Percentiles rank a stretch among this genome's conserved stretches.
Evolutionary conservation across 2,797 vertebrate species (phyloP).

Genomic region (Astyanax mexicanus): DNA sequence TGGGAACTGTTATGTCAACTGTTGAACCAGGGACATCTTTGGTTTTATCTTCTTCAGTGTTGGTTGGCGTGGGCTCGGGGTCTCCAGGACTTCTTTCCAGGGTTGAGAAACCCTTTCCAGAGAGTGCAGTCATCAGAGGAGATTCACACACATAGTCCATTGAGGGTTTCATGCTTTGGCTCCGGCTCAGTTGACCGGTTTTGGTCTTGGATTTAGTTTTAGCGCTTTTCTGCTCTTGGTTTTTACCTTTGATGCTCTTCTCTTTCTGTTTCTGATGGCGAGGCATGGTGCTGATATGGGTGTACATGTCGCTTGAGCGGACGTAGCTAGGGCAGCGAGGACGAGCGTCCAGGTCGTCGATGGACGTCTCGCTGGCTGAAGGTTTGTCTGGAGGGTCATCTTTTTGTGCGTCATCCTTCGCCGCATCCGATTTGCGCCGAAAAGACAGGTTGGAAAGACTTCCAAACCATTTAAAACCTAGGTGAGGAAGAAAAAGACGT

Average conservation of each 20-base stretch:
- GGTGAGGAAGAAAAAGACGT: neutral
- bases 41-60: conserved; percentile 8
- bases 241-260: conserved; percentile 60
- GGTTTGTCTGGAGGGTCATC: conserved; percentile 43
- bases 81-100: conserved; percentile 25
- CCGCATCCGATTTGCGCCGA: conserved; percentile 71
- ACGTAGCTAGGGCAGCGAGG: conserved; percentile 83
- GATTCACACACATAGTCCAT: conserved; percentile 45
- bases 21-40: conserved; percentile 5
- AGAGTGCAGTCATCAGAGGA: conserved; percentile 23
- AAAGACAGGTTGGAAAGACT: conserved; percentile 87
- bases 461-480: conserved; percentile 91
- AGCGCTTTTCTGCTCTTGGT: conserved; percentile 19
- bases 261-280: conserved; percentile 72
- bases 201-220: conserved; percentile 58
- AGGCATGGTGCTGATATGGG: conserved; percentile 93
- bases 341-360: conserved; percentile 83
- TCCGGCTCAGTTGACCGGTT: conserved; percentile 50
- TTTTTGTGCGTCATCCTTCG: conserved; percentile 54
- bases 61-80: neutral
- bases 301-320: conserved; percentile 88
- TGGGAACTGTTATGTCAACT: neutral
- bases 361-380: conserved; percentile 63
- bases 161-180: conserved; percentile 67
- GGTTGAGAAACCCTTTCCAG: conserved; percentile 26